phyloP scores from a whole-genome alignment of 2,888 invertebrate genomes.

The Meteorus cinctellus region DNA sequence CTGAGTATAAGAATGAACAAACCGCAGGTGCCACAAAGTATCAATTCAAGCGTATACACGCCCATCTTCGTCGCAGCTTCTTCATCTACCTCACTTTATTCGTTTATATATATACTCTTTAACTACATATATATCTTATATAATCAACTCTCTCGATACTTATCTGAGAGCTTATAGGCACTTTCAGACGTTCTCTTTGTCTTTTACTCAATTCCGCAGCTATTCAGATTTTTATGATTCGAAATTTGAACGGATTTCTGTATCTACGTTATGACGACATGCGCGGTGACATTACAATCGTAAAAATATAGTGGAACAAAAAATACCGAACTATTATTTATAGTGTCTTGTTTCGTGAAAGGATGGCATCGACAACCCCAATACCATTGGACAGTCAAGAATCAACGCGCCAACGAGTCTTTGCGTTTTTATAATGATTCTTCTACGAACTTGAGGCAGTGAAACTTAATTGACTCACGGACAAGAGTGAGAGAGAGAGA shows the following conservation, averaged over 20 bases:
- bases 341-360: conserved; percentile 23
- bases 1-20: conserved; percentile 30
- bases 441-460: conserved; percentile 58
- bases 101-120: background rate
- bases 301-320: background rate
- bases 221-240: conserved; percentile 2
- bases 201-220: background rate
- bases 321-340: conserved; percentile 1
- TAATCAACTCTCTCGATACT: background rate
- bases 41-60: conserved; percentile 43
- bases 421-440: conserved; percentile 56
- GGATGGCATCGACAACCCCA: conserved; percentile 11
- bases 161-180: background rate
- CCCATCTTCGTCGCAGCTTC: conserved; percentile 26
- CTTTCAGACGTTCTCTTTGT: background rate
- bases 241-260: conserved; percentile 29
- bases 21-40: conserved; percentile 45
- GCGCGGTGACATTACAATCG: background rate
- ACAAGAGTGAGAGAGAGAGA: conserved; percentile 44
- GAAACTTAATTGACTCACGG: conserved; percentile 62
- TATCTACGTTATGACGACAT: conserved; percentile 27
- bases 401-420: conserved; percentile 44
- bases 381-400: conserved; percentile 47
- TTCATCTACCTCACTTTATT: conserved; percentile 23
- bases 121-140: background rate